Evolutionary conservation across 2,888 invertebrate genomes (phyloP).

Genomic region (Cephonodes hylas): DNA sequence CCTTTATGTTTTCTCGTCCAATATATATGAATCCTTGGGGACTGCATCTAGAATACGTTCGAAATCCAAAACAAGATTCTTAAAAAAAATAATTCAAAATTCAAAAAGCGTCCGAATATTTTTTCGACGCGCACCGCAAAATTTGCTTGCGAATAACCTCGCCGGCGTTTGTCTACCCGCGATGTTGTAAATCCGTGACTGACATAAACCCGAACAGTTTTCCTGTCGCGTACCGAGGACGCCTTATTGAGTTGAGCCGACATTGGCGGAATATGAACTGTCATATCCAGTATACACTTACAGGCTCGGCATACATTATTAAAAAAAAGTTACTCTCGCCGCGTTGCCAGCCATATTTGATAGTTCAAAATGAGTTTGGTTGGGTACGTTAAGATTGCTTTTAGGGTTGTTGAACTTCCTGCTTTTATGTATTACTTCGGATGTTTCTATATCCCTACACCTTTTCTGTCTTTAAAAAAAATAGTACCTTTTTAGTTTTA

Average conservation of each 20-base stretch:
- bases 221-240: slow-evolving; percentile 24
- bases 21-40: no score
- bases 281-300: slow-evolving; percentile 37
- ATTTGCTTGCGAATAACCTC: slow-evolving; percentile 20
- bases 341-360: no score
- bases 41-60: no score
- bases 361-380: not conserved
- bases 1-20: no score
- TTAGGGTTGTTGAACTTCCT: no score
- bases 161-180: slow-evolving; percentile 55
- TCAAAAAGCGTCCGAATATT: not conserved
- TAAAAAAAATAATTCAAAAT: not conserved
- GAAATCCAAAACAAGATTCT: no score
- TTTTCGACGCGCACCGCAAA: not conserved
- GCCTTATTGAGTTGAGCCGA: slow-evolving; percentile 47
- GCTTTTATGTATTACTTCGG: no score
- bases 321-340: slow-evolving; percentile 21
- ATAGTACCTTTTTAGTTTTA: no score
- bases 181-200: slow-evolving; percentile 62
- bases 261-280: slow-evolving; percentile 49
- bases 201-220: slow-evolving; percentile 48
- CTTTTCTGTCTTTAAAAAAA: no score
- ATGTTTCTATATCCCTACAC: not conserved
- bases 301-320: slow-evolving; percentile 23
- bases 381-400: no score